Percentiles rank a stretch among this genome's conserved stretches.
Evolutionary conservation across 2,888 invertebrate genomes (phyloP).

Genomic region (Argyresthia goedartella): DNA sequence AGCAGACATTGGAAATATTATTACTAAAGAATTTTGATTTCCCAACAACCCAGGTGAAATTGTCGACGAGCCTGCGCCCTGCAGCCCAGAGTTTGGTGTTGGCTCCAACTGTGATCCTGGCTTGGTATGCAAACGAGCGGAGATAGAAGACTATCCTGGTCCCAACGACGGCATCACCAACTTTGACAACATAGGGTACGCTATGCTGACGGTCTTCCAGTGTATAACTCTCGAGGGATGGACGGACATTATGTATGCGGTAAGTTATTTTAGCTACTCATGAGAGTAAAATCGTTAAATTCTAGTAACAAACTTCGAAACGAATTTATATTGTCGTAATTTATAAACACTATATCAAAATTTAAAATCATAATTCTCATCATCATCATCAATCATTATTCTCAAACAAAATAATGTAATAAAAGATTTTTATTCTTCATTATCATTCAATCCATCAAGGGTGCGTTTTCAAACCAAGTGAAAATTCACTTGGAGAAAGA

Average conservation of each 20-base stretch:
- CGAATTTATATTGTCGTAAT: no score
- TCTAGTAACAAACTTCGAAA: no score
- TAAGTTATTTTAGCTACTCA: conserved; percentile 68
- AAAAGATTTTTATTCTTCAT: neutral
- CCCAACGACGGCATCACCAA: conserved; percentile 97
- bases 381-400: neutral
- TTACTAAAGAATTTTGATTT: no score
- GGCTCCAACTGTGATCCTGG: conserved; percentile 75
- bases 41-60: neutral
- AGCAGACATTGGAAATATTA: no score
- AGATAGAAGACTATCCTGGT: conserved; percentile 78
- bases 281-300: no score
- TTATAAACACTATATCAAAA: neutral
- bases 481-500: no score
- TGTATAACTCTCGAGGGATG: conserved; percentile 99
- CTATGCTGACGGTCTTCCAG: conserved; percentile 99
- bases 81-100: conserved; percentile 80
- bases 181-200: conserved; percentile 98
- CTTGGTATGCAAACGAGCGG: conserved; percentile 69
- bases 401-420: neutral
- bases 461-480: no score
- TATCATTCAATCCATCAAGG: no score
- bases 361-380: neutral
- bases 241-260: conserved; percentile 97
- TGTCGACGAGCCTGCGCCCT: conserved; percentile 27